phyloP scores from a whole-genome alignment of 2,888 invertebrate genomes.

The Acleris laterana region DNA sequence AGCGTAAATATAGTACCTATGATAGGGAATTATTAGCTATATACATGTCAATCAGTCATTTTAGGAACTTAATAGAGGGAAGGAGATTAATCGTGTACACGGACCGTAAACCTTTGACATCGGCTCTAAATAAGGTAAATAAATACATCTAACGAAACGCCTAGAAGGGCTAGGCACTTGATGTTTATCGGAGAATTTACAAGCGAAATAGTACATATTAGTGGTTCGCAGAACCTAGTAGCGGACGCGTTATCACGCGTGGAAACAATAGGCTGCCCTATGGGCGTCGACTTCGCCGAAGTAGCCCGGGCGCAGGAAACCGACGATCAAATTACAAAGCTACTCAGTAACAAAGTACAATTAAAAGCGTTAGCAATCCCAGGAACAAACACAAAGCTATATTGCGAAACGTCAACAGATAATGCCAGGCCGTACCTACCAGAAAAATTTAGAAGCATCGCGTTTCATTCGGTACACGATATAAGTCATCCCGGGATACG shows the following conservation, averaged over 20 bases:
- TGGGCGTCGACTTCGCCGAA: not conserved
- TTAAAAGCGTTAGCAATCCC: slow-evolving; percentile 32
- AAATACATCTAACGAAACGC: slow-evolving; percentile 35
- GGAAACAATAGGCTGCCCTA: slow-evolving; percentile 19
- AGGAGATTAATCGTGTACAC: slow-evolving; percentile 3
- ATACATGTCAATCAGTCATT: slow-evolving; percentile 38
- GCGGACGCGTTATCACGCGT: slow-evolving; percentile 41
- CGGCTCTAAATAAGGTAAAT: not conserved
- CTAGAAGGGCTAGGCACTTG: slow-evolving; percentile 39
- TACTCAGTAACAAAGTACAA: slow-evolving; percentile 21
- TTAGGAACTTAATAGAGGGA: slow-evolving; percentile 40
- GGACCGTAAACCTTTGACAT: slow-evolving; percentile 4
- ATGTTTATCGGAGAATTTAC: slow-evolving; percentile 43
- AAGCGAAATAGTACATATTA: slow-evolving; percentile 37
- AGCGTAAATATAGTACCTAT: slow-evolving; percentile 40
- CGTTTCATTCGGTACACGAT: slow-evolving; percentile 39
- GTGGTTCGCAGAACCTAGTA: slow-evolving; percentile 37
- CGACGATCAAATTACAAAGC: slow-evolving; percentile 36
- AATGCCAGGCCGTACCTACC: slow-evolving; percentile 41
- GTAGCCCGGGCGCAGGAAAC: slow-evolving; percentile 20
- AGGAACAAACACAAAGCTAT: slow-evolving; percentile 24
- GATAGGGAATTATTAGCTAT: slow-evolving; percentile 44
- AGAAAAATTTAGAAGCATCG: slow-evolving; percentile 32
- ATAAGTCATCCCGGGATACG: slow-evolving; percentile 17
- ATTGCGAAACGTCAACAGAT: slow-evolving; percentile 39